phyloP scores from a whole-genome alignment of 2,113 vertebrate genomes.

The Kobus ellipsiprymnus region DNA sequence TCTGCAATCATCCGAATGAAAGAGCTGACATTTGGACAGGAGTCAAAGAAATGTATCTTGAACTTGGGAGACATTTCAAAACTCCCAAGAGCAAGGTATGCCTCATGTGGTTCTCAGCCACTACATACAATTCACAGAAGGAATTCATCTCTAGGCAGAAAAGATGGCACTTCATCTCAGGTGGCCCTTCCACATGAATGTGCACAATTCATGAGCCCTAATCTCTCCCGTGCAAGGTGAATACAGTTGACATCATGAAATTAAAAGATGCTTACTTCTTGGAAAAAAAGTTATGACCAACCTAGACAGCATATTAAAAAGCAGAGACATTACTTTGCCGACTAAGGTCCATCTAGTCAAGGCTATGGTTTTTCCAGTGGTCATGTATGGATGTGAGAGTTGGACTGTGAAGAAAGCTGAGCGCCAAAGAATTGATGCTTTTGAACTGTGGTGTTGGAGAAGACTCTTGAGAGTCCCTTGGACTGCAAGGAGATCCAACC shows the following conservation, averaged over 20 bases:
- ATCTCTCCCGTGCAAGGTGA: background rate
- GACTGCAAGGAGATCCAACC: no score
- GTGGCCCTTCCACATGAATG: background rate
- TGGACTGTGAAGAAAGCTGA: no score
- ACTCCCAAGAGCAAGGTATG: background rate
- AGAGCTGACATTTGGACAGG: background rate
- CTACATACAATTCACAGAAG: rapidly evolving
- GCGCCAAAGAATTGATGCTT: rapidly evolving
- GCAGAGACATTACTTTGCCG: no score
- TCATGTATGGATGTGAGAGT: no score
- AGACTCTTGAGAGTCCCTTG: no score
- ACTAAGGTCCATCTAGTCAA: no score
- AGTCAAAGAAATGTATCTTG: background rate
- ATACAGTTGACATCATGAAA: background rate
- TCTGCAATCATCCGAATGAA: background rate
- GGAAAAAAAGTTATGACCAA: no score
- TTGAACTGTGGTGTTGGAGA: no score
- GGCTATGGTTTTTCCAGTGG: no score
- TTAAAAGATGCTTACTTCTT: no score
- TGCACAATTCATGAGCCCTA: no score
- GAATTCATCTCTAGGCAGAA: background rate
- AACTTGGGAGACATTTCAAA: background rate
- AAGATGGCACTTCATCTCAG: background rate
- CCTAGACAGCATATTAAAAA: no score
- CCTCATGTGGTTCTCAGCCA: background rate